A percentile compares a stretch with the other conserved stretches of the same genome.
These are phyloP conservation scores for Polydesmus complanatus DNA, from an alignment of 2,888 invertebrate genomes.

Conservation along the genomic window DNA sequence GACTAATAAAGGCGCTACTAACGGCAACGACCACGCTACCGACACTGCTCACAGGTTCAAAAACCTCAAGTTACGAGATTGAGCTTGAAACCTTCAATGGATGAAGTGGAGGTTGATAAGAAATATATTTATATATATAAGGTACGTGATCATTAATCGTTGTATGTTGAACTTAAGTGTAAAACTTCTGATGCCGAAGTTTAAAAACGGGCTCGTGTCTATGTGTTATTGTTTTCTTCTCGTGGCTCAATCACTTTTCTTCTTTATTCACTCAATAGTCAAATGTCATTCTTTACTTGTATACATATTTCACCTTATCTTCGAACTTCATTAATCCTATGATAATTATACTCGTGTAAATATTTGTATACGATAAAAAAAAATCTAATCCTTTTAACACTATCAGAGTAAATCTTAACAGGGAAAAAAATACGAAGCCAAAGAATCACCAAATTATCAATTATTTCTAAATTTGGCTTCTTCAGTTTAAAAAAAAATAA, in stretches of 20 bases:
- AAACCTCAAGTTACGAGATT: not conserved
- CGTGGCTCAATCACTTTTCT: no score
- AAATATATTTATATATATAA: not conserved
- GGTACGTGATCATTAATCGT: not conserved
- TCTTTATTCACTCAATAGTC: no score
- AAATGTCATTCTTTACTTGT: no score
- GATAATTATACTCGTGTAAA: not conserved
- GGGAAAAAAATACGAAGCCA: not conserved
- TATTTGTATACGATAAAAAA: not conserved
- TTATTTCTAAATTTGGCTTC: not conserved
- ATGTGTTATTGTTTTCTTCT: no score
- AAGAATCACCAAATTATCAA: not conserved
- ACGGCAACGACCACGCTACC: not conserved
- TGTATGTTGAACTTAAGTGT: not conserved
- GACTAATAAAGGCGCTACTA: not conserved
- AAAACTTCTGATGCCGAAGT: not conserved
- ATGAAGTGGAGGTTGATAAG: not conserved
- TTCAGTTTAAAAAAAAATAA: no score
- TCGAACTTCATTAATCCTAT: not conserved
- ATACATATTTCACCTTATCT: not conserved
- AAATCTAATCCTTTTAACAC: not conserved
- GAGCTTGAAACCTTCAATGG: not conserved
- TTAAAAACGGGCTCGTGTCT: not conserved
- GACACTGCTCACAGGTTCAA: not conserved
- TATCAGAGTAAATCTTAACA: not conserved